Evolutionary conservation across 2,888 invertebrate genomes (phyloP), one percentile per base, ranked within the genome.

Genomic region (Pachydiplax longipennis): DNA sequence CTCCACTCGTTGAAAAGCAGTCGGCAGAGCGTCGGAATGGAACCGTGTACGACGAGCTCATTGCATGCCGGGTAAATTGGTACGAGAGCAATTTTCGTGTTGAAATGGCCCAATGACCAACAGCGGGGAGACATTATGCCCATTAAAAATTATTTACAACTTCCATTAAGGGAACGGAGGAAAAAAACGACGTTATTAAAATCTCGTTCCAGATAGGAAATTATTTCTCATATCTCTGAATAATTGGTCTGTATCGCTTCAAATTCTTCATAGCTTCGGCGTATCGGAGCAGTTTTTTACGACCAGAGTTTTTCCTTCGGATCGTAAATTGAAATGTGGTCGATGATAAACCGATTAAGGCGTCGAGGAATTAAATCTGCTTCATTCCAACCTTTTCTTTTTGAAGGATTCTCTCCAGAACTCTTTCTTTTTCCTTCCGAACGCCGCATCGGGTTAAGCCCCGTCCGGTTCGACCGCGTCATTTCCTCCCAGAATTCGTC

Each of bases 21-120:
- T 61, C 37, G 83, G 87, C n/a, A 37, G 61, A 18, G 65, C 87
- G 61, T 35, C 15, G 58, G 61, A 65, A 61, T 87, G 87, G 87
- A 65, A 65, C 87, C 87, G 40, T 87, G 87, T 87, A 65, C 87
- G 87, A n/a, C 35, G 82, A 44, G 82, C 61, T 58, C 58, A 22
- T 48, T 87, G 87, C 87, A 87, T 65, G 87, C 87, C 65, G 87
- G 87, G 61, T 87, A 87, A 87, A 87, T 87, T 87, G 87, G 87
- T 61, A 87, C 58, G 87, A 87, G 87, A 87, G 87, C 87, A 87
- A 87, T 87, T 87, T 87, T 87, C 87, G 65, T 37, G 87, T 37
- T 87, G 61, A 87, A 87, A 87, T 87, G 87, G 87, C 87, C 87
- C 87, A 87, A 87, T 87, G 87, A 87, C 87, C 87, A 87, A 87